These are phyloP conservation scores for Bombus fervidus DNA, from an alignment of 1,140 invertebrate species.

Conservation along the genomic window DNA sequence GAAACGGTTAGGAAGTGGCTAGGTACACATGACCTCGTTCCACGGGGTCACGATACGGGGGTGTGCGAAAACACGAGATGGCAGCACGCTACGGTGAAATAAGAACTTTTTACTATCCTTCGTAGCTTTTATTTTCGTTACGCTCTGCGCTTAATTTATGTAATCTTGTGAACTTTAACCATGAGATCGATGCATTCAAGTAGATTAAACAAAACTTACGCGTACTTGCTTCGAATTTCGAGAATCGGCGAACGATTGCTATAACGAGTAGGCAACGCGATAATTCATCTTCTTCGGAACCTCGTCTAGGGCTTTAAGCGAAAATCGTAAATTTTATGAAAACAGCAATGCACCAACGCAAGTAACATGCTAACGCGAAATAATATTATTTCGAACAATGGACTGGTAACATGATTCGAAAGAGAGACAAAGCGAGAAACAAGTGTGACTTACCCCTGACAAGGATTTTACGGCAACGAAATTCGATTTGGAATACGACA, in stretches of 20 bases:
- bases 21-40: conserved; percentile 62
- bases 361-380: background rate
- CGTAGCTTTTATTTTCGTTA: too few relatives aligned
- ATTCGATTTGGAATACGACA: too few relatives aligned
- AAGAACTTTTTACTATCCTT: conserved; percentile 2
- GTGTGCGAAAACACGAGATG: conserved; percentile 53
- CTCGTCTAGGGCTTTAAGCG: too few relatives aligned
- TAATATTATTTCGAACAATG: background rate
- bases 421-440: background rate
- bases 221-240: background rate
- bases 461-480: too few relatives aligned
- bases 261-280: background rate
- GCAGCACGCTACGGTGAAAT: conserved; percentile 56
- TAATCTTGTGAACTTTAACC: too few relatives aligned
- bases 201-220: background rate
- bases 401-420: background rate
- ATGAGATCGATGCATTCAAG: background rate
- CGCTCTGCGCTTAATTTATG: too few relatives aligned
- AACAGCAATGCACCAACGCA: too few relatives aligned
- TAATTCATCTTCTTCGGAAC: background rate
- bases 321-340: background rate
- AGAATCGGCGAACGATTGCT: background rate
- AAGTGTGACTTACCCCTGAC: too few relatives aligned
- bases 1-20: conserved; percentile 8
- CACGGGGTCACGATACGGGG: conserved; percentile 52